Evolutionary conservation across 1,140 invertebrate genomes (phyloP).

Genomic region (Aricia agestis): DNA sequence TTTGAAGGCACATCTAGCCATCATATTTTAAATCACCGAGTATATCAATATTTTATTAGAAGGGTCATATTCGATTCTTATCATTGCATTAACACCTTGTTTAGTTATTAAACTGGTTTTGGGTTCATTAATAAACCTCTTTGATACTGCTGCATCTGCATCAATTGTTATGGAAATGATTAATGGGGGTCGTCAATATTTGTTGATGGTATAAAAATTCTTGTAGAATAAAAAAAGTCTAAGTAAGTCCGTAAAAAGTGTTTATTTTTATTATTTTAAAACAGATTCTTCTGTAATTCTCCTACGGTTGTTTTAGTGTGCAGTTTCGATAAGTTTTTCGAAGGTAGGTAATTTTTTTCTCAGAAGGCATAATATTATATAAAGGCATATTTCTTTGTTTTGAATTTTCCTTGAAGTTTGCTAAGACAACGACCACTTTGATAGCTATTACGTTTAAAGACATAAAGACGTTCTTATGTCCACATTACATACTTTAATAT

Average conservation of each 20-base stretch:
- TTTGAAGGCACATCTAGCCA: neutral
- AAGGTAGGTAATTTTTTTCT: too few relatives aligned
- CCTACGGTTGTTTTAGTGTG: too few relatives aligned
- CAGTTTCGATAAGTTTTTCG: too few relatives aligned
- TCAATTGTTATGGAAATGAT: constrained; percentile 51
- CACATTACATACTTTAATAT: neutral
- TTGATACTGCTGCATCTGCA: constrained; percentile 56
- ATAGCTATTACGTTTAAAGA: neutral
- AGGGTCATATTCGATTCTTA: constrained; percentile 57
- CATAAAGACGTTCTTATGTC: neutral
- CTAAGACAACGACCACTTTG: neutral
- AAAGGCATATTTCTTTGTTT: too few relatives aligned
- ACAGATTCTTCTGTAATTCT: too few relatives aligned
- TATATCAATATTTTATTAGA: constrained; percentile 73
- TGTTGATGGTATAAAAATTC: neutral
- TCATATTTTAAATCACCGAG: constrained; percentile 28
- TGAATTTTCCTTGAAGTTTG: neutral
- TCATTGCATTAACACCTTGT: constrained; percentile 69
- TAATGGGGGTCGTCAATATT: constrained; percentile 38
- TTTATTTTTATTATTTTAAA: too few relatives aligned
- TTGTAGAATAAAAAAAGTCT: neutral
- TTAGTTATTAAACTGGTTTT: constrained; percentile 56
- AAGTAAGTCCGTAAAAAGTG: neutral
- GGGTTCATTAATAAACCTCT: constrained; percentile 41
- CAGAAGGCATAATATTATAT: too few relatives aligned